A percentile compares a stretch with the other conserved stretches of the same genome.
Conservation (phyloP, 2,113 vertebrate genomes). For the Dissostichus mawsoni region DNA sequence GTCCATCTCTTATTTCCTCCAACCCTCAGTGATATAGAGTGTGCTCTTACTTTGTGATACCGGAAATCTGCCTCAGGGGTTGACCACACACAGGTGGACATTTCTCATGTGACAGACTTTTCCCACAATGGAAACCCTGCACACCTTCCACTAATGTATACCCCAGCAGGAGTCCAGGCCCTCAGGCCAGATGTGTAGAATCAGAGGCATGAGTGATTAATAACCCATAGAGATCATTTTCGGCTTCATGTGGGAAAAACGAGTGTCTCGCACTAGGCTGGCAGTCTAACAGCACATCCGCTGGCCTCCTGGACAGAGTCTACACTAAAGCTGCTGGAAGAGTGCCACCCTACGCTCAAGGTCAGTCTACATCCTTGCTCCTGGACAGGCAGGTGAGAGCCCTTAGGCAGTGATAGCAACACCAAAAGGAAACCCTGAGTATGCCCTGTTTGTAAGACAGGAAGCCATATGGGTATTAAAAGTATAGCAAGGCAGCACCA, state of each 20-base stretch:
- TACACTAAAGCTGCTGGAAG: constrained; percentile 35
- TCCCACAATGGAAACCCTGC: constrained; percentile 32
- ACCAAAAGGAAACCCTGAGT: constrained; percentile 14
- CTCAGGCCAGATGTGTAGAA: constrained; percentile 40
- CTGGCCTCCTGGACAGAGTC: constrained; percentile 40
- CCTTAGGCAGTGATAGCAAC: constrained; percentile 46
- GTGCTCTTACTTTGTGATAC: constrained; percentile 32
- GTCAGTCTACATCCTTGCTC: constrained; percentile 42
- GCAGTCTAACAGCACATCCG: constrained; percentile 23
- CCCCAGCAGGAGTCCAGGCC: constrained; percentile 10
- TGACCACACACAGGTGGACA: constrained; percentile 15
- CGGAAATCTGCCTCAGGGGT: constrained; percentile 32
- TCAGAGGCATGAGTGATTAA: constrained; percentile 51
- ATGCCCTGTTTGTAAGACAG: constrained; percentile 46
- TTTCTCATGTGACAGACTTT: constrained; percentile 41
- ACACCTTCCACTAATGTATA: constrained; percentile 37
- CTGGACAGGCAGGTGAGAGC: constrained; percentile 40
- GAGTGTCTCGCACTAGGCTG: background rate
- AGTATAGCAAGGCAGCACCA: constrained; percentile 47
- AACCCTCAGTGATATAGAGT: constrained; percentile 40
- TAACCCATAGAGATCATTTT: constrained; percentile 33
- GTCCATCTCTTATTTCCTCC: constrained; percentile 24
- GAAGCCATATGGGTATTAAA: constrained; percentile 47
- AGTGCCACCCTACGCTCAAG: constrained; percentile 38
- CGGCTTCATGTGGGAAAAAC: constrained; percentile 31